These are phyloP conservation scores for Sycophila texana DNA, from an alignment of 2,888 invertebrate species.

Conservation along the genomic window DNA sequence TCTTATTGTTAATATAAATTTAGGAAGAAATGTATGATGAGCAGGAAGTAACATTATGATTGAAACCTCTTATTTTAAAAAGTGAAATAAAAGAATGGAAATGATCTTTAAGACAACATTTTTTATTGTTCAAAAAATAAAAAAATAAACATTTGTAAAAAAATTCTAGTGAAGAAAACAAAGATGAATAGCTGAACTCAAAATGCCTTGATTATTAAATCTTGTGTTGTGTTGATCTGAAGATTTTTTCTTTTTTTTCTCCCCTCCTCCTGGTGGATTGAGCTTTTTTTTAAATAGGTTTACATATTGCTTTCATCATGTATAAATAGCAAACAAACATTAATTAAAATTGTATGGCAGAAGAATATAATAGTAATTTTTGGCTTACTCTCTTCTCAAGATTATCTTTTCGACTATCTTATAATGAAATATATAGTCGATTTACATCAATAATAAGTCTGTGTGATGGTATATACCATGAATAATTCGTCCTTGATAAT, in stretches of 20 bases:
- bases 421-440: constrained; percentile 21
- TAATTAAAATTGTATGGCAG: constrained; percentile 31
- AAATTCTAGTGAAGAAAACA: constrained; percentile 44
- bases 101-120: constrained; percentile 34
- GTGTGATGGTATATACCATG: not conserved
- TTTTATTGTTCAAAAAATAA: constrained; percentile 54
- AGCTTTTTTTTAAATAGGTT: constrained; percentile 24
- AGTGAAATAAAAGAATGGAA: constrained; percentile 51
- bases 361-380: constrained; percentile 35
- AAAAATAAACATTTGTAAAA: constrained; percentile 52
- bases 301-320: constrained; percentile 32
- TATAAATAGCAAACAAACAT: constrained; percentile 20
- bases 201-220: no score
- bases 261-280: constrained; percentile 37
- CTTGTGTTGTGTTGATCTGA: constrained; percentile 40
- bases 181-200: constrained; percentile 38
- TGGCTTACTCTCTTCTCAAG: constrained; percentile 25
- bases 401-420: constrained; percentile 35
- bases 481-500: constrained; percentile 40
- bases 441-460: constrained; percentile 6
- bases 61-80: not conserved
- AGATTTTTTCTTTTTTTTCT: constrained; percentile 23
- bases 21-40: not conserved
- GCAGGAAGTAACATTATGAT: not conserved
- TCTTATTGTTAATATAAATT: not conserved